Conservation (phyloP, 2,888 invertebrate species). For the Anodontia alba region DNA sequence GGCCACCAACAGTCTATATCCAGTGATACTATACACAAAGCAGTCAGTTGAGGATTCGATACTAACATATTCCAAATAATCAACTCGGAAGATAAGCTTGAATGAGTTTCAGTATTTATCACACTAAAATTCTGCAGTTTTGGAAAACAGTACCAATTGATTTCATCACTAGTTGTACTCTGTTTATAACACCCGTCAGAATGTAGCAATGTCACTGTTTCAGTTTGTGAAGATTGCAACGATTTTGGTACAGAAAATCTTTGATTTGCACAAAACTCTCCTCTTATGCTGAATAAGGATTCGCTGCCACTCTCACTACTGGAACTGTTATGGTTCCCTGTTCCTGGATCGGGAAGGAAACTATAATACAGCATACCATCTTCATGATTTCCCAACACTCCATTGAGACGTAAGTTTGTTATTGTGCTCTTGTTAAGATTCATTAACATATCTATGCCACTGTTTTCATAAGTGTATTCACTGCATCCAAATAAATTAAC, state of each 20-base stretch:
- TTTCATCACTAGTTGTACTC: not conserved
- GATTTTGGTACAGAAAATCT: not conserved
- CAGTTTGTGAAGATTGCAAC: not conserved
- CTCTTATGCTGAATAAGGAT: not conserved
- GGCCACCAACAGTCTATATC: conserved; percentile 1
- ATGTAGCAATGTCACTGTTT: not conserved
- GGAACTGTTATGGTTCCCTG: too few species aligned
- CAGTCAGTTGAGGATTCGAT: conserved; percentile 1
- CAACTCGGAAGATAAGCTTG: not conserved
- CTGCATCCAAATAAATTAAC: not conserved
- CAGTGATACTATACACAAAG: not conserved
- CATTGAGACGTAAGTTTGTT: not conserved
- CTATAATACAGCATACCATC: not conserved
- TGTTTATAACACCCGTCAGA: not conserved
- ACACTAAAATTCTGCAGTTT: not conserved
- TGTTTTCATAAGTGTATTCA: not conserved
- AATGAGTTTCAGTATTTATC: not conserved
- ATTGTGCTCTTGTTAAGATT: not conserved
- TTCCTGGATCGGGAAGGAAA: not conserved
- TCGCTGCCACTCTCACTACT: not conserved
- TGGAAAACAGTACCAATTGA: not conserved
- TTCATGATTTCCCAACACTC: not conserved
- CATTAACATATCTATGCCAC: not conserved
- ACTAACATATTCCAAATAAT: not conserved
- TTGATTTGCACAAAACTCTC: not conserved